Base-by-base conservation (phyloP, 2,113 vertebrate species). In the Ia io region DNA sequence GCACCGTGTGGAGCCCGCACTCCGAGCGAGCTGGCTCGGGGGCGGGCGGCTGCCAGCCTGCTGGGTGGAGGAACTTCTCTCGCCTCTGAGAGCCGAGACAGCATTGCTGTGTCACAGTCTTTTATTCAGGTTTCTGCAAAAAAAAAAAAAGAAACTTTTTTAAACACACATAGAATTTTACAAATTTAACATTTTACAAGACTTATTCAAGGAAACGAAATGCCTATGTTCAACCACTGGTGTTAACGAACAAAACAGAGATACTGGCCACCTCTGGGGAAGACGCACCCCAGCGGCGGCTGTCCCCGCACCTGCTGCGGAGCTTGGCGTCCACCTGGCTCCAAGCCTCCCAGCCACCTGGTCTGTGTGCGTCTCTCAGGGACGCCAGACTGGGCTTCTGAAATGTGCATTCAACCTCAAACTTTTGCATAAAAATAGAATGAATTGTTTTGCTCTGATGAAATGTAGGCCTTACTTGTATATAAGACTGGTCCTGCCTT, bases 391-490 rank as follows among this genome's bases (percentile, higher is more conserved):
- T 95, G 98, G 98, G 98, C 98, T 99, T 99, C 98, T 98, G 97
- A 98, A 83, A 82, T 1, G 97, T 98, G 98, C 98, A 95, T 98
- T 97, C 98, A 98, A 98, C 98, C 98, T 98, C 98, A 98, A 95
- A 97, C 98, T 98, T 98, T 98, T 98, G 98, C 98, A 98, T 98
- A 98, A 98, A 97, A 97, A 98, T 98, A 99, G 99, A 99, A 99
- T 98, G 99, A 99, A 98, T 98, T 96, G 96, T 99, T 99, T 99
- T 99, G 99, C 99, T 99, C 99, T 99, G 98, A 99, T 99, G 98
- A 99, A 99, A 98, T 99, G 99, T 99, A 99, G 99, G 99, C 99
- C 99, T 99, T 99, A 99, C 99, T 99, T 99, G 99, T 99, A 99
- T 96, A 99, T 99, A 99, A 98, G 99, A 98, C 98, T 98, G 98